A percentile compares a stretch with the other conserved stretches of the same genome.
phyloP scores from a whole-genome alignment of 2,888 invertebrate species.

The Patella pellucida region DNA sequence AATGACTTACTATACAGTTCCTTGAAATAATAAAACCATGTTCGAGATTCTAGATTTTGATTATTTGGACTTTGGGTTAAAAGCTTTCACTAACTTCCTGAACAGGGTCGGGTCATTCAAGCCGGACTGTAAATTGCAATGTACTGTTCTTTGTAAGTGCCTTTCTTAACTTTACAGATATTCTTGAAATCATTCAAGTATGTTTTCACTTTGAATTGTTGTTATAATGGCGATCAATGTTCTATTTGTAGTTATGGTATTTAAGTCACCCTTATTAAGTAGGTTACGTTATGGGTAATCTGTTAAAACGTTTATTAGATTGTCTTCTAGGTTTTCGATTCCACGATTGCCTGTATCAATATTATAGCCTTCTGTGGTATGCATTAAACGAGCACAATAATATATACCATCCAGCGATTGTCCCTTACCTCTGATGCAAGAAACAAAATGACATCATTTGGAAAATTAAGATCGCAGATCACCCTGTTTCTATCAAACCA shows the following conservation, averaged over 20 bases:
- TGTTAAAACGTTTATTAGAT: not conserved
- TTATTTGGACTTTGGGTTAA: not conserved
- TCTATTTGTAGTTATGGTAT: not conserved
- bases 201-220: not conserved
- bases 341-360: not conserved
- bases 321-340: not conserved
- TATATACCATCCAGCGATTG: not conserved
- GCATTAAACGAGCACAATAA: not conserved
- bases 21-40: not conserved
- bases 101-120: not conserved
- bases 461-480: not conserved
- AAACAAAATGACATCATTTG: not conserved
- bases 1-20: not conserved
- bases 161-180: constrained; percentile 1
- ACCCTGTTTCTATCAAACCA: not conserved
- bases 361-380: too few relatives aligned
- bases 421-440: not conserved
- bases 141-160: not conserved
- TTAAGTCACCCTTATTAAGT: not conserved
- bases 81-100: not conserved
- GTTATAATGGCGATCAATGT: too few relatives aligned
- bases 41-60: not conserved
- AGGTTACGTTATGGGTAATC: not conserved
- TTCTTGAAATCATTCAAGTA: not conserved
- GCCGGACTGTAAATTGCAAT: not conserved